Conservation (phyloP, 2,797 vertebrate genomes). For the Triplophysa bombifrons region DNA sequence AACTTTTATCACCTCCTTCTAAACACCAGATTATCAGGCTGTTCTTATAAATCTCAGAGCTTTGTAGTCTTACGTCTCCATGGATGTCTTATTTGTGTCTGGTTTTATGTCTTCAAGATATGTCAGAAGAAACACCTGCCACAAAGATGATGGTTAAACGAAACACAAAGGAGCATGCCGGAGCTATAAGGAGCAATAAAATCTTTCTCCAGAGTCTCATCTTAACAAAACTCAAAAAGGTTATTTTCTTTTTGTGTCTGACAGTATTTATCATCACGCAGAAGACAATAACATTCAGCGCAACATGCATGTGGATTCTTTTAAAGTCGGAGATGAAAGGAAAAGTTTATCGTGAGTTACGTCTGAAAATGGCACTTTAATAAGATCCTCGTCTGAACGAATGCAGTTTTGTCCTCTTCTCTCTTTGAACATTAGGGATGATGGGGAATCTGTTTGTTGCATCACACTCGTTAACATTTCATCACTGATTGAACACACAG, state of each 20-base stretch:
- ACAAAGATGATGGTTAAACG: neutral
- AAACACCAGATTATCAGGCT: neutral
- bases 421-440: neutral
- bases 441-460: constrained; percentile 12
- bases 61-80: neutral
- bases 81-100: neutral
- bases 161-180: neutral
- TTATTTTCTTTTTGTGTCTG: neutral
- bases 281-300: neutral
- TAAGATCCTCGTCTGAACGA: neutral
- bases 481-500: constrained; percentile 21
- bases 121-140: neutral
- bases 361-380: neutral
- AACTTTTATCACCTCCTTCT: neutral
- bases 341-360: neutral
- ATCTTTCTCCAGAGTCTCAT: neutral
- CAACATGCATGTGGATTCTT: neutral
- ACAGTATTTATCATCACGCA: neutral
- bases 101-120: neutral
- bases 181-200: neutral
- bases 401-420: neutral
- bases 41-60: neutral
- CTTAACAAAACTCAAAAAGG: neutral
- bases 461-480: constrained; percentile 27
- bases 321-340: neutral